phyloP scores from a whole-genome alignment of 2,888 invertebrate genomes.

The Noctua janthina region DNA sequence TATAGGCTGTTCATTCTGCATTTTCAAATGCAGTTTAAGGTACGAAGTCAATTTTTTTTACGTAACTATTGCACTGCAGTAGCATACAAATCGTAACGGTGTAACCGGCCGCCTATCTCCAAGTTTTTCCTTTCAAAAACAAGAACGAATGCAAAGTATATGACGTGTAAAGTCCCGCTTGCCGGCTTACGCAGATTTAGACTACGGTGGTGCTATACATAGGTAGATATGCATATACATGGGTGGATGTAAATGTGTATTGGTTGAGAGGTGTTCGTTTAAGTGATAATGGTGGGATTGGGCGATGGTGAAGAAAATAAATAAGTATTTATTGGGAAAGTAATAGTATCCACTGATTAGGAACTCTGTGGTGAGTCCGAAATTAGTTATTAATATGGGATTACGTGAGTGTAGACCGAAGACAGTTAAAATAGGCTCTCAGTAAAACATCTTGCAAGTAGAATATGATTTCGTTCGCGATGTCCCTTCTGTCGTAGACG shows the following conservation, averaged over 20 bases:
- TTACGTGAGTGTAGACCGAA: background rate
- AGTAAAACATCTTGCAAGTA: background rate
- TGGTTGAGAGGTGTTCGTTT: background rate
- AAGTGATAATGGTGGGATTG: slow-evolving; percentile 7
- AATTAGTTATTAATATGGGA: background rate
- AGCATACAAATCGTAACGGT: slow-evolving; percentile 30
- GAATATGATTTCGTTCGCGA: background rate
- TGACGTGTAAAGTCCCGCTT: slow-evolving; percentile 63
- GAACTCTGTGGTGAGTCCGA: background rate
- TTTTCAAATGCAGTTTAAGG: background rate
- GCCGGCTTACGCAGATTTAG: slow-evolving; percentile 61
- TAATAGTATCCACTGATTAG: background rate
- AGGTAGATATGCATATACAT: background rate
- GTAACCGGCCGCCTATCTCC: slow-evolving; percentile 49
- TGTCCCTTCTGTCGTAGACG: background rate
- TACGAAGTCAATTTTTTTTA: background rate
- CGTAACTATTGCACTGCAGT: fast-evolving
- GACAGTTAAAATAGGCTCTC: background rate
- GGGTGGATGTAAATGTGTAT: background rate
- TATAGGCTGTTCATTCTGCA: background rate
- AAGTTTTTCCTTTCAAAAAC: slow-evolving; percentile 65
- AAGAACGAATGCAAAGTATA: slow-evolving; percentile 62
- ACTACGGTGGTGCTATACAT: background rate
- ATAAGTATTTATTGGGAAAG: background rate
- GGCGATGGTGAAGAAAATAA: background rate